phyloP scores from a whole-genome alignment of 1,140 invertebrate species.

The Anastatus disparis region DNA sequence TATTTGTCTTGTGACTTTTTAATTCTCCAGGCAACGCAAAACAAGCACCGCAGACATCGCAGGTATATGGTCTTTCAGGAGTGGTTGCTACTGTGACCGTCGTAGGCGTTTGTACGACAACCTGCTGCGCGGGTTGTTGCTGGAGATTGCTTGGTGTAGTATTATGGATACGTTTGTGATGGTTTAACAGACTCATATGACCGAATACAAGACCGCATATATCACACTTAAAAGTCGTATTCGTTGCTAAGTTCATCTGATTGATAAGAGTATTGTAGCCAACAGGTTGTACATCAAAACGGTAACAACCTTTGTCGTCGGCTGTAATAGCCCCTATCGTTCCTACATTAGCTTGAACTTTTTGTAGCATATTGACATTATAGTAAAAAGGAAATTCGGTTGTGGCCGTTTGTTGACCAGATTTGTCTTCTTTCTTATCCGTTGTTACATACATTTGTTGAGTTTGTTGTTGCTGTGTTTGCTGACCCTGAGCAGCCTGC shows the following conservation, averaged over 20 bases:
- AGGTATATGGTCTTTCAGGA: constrained; percentile 69
- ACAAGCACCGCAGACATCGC: constrained; percentile 70
- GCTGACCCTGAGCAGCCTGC: constrained; percentile 62
- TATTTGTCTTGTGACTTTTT: constrained; percentile 67
- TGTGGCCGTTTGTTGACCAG: constrained; percentile 61
- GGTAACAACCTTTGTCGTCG: constrained; percentile 68
- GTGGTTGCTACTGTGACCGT: constrained; percentile 72
- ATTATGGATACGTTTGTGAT: constrained; percentile 83
- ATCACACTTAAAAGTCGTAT: constrained; percentile 87
- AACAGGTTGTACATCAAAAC: constrained; percentile 70
- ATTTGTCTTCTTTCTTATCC: constrained; percentile 64
- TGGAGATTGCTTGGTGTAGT: constrained; percentile 67
- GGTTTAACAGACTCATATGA: constrained; percentile 80
- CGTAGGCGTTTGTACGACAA: constrained; percentile 67
- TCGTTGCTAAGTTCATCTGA: constrained; percentile 70
- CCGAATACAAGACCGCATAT: constrained; percentile 85
- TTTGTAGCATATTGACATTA: constrained; percentile 70
- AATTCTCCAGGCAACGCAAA: constrained; percentile 69
- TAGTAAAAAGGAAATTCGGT: constrained; percentile 70
- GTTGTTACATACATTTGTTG: constrained; percentile 64
- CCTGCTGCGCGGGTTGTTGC: constrained; percentile 67
- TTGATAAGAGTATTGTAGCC: constrained; percentile 69
- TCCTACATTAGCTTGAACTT: constrained; percentile 64
- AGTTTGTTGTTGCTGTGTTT: constrained; percentile 63
- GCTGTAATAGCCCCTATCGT: constrained; percentile 64